phyloP scores from a whole-genome alignment of 2,113 vertebrate species.

The Pachycephala philippinensis region DNA sequence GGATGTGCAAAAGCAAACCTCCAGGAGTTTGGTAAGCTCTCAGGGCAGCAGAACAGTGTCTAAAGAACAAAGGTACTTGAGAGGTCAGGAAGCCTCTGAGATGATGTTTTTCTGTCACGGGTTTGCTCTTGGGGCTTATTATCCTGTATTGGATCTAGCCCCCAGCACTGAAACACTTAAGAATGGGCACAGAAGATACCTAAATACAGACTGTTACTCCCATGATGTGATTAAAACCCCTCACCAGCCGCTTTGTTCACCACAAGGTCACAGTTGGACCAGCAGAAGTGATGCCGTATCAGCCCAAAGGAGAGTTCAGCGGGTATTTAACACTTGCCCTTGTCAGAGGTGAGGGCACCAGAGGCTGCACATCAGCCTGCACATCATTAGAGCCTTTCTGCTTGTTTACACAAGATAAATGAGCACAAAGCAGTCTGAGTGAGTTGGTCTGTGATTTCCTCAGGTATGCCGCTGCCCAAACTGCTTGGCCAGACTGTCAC shows the following conservation, averaged over 20 bases:
- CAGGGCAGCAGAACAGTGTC: not conserved
- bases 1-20: not conserved
- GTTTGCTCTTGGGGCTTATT: not conserved
- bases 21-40: not conserved
- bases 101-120: not conserved
- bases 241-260: not conserved
- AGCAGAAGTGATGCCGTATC: not conserved
- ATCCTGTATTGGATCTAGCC: not conserved
- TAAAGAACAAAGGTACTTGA: not conserved
- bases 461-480: slow-evolving; percentile 8
- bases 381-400: slow-evolving; percentile 1
- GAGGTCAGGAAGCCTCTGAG: not conserved
- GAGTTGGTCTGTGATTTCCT: not conserved
- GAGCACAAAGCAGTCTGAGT: not conserved
- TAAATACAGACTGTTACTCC: not conserved
- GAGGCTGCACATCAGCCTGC: not conserved
- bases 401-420: slow-evolving; percentile 35
- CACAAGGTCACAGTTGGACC: not conserved
- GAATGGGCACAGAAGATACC: not conserved
- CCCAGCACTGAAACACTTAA: not conserved
- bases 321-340: not conserved
- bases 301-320: not conserved
- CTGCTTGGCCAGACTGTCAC: not conserved
- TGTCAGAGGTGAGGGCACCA: slow-evolving; percentile 7
- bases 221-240: not conserved